Percentiles rank a stretch among this genome's conserved stretches.
Evolutionary conservation across 2,888 invertebrate species (phyloP).

Genomic region (Conus canariensis): DNA sequence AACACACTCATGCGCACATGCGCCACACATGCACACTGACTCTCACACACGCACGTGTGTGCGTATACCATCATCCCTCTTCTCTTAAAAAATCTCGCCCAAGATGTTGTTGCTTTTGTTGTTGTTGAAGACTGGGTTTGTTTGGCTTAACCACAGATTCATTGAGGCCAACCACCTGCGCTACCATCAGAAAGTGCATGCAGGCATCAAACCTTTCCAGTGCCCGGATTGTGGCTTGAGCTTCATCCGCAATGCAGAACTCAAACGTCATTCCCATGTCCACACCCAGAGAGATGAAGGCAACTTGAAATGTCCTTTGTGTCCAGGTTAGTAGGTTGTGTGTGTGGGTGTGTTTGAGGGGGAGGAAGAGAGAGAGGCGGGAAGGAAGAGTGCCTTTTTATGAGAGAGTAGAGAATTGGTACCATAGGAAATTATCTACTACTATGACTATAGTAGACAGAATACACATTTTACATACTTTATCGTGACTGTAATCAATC

Average conservation of each 20-base stretch:
- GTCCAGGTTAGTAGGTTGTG: conserved; percentile 36
- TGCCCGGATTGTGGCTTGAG: conserved; percentile 44
- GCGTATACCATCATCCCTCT: no score
- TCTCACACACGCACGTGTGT: no score
- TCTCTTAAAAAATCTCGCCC: no score
- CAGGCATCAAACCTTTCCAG: conserved; percentile 48
- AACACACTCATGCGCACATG: no score
- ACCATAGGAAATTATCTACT: no score
- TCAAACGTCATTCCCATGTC: conserved; percentile 45
- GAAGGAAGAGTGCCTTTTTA: neutral
- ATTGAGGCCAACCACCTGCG: conserved; percentile 40
- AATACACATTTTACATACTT: no score
- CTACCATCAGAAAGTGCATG: conserved; percentile 48
- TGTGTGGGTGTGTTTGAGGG: neutral
- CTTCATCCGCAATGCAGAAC: conserved; percentile 46
- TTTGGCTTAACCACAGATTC: conserved; percentile 15
- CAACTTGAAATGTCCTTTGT: conserved; percentile 40
- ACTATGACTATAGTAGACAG: no score
- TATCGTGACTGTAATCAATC: no score
- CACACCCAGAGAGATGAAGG: conserved; percentile 36
- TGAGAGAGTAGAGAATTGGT: neutral
- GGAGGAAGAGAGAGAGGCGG: no score
- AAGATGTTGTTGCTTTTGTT: no score
- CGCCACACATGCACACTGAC: no score
- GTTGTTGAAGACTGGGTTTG: no score